Conservation (phyloP, 2,797 vertebrate species). For the Sebastes cheni region DNA sequence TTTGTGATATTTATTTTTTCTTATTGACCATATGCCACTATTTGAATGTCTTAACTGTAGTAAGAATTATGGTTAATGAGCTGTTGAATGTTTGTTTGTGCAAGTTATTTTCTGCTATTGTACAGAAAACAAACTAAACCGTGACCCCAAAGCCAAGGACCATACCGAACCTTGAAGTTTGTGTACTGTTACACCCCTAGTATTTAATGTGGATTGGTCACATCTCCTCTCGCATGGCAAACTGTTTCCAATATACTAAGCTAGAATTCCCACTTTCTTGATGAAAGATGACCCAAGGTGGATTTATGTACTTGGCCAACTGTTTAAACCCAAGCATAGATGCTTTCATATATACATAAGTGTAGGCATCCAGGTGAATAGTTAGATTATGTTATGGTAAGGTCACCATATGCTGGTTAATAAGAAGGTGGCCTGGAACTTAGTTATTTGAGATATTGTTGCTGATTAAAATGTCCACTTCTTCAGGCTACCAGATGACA, state of each 20-base stretch:
- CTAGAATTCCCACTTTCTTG: background rate
- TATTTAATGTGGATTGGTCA: background rate
- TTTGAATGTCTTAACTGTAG: too few relatives aligned
- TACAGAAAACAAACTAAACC: too few relatives aligned
- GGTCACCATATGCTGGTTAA: conserved; percentile 23
- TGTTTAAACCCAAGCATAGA: background rate
- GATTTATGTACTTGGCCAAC: background rate
- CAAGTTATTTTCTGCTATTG: too few relatives aligned
- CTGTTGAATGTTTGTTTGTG: too few relatives aligned
- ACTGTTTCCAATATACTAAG: background rate
- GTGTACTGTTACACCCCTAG: too few relatives aligned
- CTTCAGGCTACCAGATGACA: background rate
- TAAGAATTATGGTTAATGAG: too few relatives aligned
- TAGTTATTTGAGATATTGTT: background rate
- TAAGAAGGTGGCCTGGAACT: conserved; percentile 1
- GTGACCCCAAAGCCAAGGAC: too few relatives aligned
- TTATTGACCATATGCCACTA: too few relatives aligned
- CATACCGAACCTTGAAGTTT: too few relatives aligned
- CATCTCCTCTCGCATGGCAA: background rate
- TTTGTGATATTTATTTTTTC: background rate
- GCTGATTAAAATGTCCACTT: background rate
- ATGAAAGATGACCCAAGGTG: background rate
- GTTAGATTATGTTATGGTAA: background rate
- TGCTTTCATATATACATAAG: background rate
- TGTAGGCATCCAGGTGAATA: background rate